These are phyloP conservation scores for Puffinus mauretanicus DNA, from an alignment of 2,113 vertebrate genomes.

Conservation along the genomic window DNA sequence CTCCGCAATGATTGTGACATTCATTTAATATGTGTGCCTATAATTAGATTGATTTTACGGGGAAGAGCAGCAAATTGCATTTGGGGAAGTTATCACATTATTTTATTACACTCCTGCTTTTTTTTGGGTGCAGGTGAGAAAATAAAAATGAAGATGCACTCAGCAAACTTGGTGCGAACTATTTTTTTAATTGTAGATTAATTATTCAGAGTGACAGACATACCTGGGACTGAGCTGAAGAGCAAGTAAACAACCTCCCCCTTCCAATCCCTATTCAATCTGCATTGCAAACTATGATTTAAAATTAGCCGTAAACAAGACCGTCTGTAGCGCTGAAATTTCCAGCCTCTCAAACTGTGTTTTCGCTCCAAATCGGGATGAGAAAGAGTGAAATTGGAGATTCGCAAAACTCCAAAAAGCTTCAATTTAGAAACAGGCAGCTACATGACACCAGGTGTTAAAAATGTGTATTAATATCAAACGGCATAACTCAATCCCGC, in stretches of 20 bases:
- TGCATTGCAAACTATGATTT: slow-evolving; percentile 38
- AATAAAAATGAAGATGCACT: background rate
- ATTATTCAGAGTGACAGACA: slow-evolving; percentile 35
- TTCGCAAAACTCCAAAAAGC: background rate
- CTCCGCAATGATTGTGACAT: background rate
- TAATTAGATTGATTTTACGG: slow-evolving; percentile 61
- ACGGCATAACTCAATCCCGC: background rate
- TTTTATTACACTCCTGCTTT: slow-evolving; percentile 24
- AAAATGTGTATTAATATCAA: slow-evolving; percentile 29
- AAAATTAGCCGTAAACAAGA: background rate
- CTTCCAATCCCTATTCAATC: background rate
- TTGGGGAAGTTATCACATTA: slow-evolving; percentile 45
- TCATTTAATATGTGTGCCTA: slow-evolving; percentile 31
- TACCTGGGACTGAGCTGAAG: slow-evolving; percentile 22
- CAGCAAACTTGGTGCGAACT: background rate
- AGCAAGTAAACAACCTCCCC: slow-evolving; percentile 34
- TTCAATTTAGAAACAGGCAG: background rate
- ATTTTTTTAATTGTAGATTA: slow-evolving; percentile 31
- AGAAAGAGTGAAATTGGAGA: background rate
- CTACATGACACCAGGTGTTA: background rate
- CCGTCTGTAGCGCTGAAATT: background rate
- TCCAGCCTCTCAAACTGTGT: background rate
- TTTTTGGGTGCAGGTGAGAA: background rate
- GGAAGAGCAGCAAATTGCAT: slow-evolving; percentile 45
- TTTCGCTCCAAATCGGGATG: background rate